Conservation (phyloP, 2,797 vertebrate genomes). For the Monodelphis domestica region DNA sequence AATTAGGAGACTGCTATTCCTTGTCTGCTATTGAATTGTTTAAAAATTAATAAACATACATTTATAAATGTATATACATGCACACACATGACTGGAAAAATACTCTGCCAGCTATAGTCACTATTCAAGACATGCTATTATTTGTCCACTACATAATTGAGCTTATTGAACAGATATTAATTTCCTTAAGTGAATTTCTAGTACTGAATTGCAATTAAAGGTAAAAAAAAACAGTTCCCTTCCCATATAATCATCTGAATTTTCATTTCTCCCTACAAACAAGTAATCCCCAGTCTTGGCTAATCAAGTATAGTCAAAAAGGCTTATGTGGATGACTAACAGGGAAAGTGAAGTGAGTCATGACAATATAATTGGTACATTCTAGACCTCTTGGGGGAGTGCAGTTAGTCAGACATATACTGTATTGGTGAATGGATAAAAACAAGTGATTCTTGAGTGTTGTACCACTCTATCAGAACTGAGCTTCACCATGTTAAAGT, state of each 20-base stretch:
- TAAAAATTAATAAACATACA: no score
- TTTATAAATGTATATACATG: no score
- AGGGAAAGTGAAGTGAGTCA: neutral
- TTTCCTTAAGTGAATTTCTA: neutral
- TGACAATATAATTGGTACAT: neutral
- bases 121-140: no score
- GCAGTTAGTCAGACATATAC: neutral
- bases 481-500: no score
- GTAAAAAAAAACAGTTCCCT: neutral
- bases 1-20: no score
- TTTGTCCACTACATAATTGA: neutral
- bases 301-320: neutral
- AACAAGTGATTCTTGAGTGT: neutral
- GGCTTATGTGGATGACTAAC: no score
- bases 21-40: no score
- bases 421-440: neutral
- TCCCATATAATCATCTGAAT: neutral
- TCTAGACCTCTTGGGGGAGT: neutral
- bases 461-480: no score
- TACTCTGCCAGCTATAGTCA: no score
- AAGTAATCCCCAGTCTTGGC: no score
- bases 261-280: neutral
- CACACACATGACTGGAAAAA: no score
- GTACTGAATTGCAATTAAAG: neutral
- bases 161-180: neutral